phyloP scores from a whole-genome alignment of 2,797 vertebrate genomes.

The Odontamblyopus rebecca region DNA sequence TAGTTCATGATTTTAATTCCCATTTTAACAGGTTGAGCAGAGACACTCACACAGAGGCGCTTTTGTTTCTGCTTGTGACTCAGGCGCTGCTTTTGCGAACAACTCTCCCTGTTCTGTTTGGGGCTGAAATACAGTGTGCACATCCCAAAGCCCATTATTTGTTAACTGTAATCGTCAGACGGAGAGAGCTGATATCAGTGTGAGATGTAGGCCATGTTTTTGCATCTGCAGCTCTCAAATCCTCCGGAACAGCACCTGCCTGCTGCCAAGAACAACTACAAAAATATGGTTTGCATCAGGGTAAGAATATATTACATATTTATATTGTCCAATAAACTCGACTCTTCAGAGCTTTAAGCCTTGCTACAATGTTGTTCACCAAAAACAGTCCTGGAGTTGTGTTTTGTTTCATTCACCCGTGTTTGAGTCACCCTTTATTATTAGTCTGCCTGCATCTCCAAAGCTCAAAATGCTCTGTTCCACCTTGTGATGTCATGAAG shows the following conservation, averaged over 20 bases:
- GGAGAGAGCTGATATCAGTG: slow-evolving; percentile 15
- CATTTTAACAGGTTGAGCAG: slow-evolving; percentile 25
- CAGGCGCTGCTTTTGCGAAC: slow-evolving; percentile 18
- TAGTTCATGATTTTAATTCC: slow-evolving; percentile 34
- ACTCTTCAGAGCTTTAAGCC: too few relatives aligned
- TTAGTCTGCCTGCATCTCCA: too few relatives aligned
- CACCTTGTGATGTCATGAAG: too few relatives aligned
- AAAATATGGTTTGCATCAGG: too few relatives aligned
- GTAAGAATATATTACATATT: too few relatives aligned
- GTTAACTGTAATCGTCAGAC: slow-evolving; percentile 24
- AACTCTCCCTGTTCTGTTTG: slow-evolving; percentile 26
- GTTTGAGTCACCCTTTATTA: too few relatives aligned
- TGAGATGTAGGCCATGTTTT: slow-evolving; percentile 16
- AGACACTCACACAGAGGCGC: not conserved
- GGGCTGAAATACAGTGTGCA: slow-evolving; percentile 3
- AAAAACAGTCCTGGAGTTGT: too few relatives aligned
- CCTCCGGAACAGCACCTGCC: not conserved
- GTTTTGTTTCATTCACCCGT: too few relatives aligned
- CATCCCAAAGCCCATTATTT: slow-evolving; percentile 21
- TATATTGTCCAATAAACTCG: too few relatives aligned
- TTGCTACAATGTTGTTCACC: too few relatives aligned
- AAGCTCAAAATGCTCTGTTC: too few relatives aligned
- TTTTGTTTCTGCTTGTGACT: slow-evolving; percentile 24
- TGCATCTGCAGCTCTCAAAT: slow-evolving; percentile 7
- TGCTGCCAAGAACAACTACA: not conserved